These are phyloP conservation scores for Chrysotoxum bicinctum DNA, from an alignment of 2,888 invertebrate genomes.

Conservation along the genomic window DNA sequence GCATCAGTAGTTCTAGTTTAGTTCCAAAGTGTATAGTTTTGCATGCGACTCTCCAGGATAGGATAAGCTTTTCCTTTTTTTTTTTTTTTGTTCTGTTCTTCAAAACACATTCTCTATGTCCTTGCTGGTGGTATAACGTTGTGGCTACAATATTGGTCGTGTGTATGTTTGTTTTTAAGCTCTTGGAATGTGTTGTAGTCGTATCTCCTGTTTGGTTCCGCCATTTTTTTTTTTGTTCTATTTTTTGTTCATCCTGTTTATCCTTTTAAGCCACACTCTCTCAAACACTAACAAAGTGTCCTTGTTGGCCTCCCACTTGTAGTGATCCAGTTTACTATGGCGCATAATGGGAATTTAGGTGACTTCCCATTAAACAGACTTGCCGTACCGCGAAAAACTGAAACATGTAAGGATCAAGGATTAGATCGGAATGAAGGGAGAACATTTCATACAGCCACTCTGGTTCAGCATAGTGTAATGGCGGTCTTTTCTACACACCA, in stretches of 20 bases:
- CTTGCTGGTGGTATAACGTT: constrained; percentile 28
- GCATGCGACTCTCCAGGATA: constrained; percentile 34
- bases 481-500: constrained; percentile 9
- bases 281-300: constrained; percentile 29
- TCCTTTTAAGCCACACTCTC: constrained; percentile 50
- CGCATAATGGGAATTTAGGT: constrained; percentile 64
- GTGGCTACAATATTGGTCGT: constrained; percentile 36
- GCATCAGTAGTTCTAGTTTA: constrained; percentile 13
- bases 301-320: constrained; percentile 19
- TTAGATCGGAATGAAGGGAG: constrained; percentile 27
- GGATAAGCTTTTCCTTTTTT: constrained; percentile 37
- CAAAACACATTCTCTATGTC: constrained; percentile 14
- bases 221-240: constrained; percentile 3
- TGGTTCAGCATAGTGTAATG: constrained; percentile 29
- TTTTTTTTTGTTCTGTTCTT: neutral
- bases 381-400: constrained; percentile 27
- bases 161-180: constrained; percentile 6
- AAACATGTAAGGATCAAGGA: constrained; percentile 45
- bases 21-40: constrained; percentile 16
- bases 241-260: constrained; percentile 44
- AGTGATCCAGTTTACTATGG: constrained; percentile 35
- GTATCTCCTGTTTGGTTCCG: constrained; percentile 1
- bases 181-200: constrained; percentile 19
- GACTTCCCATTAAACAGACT: constrained; percentile 32
- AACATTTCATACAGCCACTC: constrained; percentile 27